Conservation (phyloP, 2,888 invertebrate genomes). For the Synanthedon andrenaeformis region DNA sequence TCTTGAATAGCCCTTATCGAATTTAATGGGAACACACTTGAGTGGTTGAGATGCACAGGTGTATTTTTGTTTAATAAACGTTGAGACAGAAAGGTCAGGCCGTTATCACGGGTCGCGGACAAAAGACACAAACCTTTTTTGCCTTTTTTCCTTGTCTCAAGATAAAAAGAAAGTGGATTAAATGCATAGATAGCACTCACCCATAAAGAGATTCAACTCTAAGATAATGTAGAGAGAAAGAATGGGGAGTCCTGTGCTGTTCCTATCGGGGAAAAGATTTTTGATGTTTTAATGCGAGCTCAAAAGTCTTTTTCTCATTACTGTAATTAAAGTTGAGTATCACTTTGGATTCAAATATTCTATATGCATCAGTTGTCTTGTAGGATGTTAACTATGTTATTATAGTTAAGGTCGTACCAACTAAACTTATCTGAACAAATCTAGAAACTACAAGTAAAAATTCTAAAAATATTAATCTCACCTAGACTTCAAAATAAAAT, state of each 20-base stretch:
- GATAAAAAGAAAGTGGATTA: conserved; percentile 63
- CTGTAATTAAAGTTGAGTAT: not conserved
- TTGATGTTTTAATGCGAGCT: conserved; percentile 1
- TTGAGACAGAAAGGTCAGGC: conserved; percentile 39
- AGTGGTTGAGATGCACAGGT: conserved; percentile 45
- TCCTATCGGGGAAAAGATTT: conserved; percentile 13
- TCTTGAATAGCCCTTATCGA: conserved; percentile 37
- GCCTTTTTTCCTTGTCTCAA: conserved; percentile 45
- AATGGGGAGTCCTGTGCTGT: conserved; percentile 7
- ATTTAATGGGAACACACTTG: conserved; percentile 44
- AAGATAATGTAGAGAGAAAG: conserved; percentile 34
- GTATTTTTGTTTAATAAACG: conserved; percentile 52
- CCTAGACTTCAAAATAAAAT: no score
- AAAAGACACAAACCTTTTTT: conserved; percentile 43
- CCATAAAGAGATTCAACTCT: conserved; percentile 45
- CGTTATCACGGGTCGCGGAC: conserved; percentile 44
- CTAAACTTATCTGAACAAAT: no score
- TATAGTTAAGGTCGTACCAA: no score
- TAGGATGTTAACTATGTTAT: no score
- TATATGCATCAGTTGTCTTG: no score
- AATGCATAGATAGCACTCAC: conserved; percentile 55
- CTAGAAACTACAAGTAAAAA: no score
- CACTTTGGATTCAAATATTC: no score
- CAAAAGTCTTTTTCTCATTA: not conserved
- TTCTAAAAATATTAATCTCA: no score